Base-by-base conservation (phyloP, 2,113 vertebrate genomes). In the Accipiter virgatus region DNA sequence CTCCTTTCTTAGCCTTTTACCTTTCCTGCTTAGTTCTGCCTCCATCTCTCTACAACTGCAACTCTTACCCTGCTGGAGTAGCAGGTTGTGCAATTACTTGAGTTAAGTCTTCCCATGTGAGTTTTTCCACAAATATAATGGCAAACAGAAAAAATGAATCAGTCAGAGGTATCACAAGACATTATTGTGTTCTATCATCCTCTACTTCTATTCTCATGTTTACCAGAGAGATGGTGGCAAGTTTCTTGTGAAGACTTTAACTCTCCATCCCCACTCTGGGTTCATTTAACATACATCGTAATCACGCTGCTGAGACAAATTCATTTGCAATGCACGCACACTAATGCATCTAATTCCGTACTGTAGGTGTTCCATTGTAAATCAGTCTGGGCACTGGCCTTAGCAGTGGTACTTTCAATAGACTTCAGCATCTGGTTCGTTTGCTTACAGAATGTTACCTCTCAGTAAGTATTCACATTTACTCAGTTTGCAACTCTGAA, bases 321-420 rank as follows among this genome's bases (percentile, higher is more conserved):
- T 84, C 16, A 90, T 95, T 93, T 94, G 93, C 72, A 92, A 97
- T 53, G 71, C 90, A 65, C 71, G 61, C 32, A 94, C 53, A 77
- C 86, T 78, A 88, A 77, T 29, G 31, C 66, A 34, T 97, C 94
- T 97, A 93, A 96, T 97, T 97, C 91, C 91, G 84, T 93, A 68
- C 66, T 78, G 15, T 32, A 95, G 58, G 85, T 97, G 80, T 96
- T 86, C 56, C 73, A 29, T 23, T 91, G 87, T 73, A 96, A 97
- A 95, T 91, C 61, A 89, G 48, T 23, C 42, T 83, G 67, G 48
- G 34, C 61, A 65, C 16, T 72, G 52, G 52, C 75, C 95, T 56
- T 59, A 90, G 53, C 26, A 87, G 42, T 32, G 6, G 15, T 53
- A 72, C 50, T 63, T 82, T 80, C 87, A 59, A 32, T 29, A 96